Base-by-base conservation (phyloP, 1,140 invertebrate genomes). In the Pemphigus obesinymphae region DNA sequence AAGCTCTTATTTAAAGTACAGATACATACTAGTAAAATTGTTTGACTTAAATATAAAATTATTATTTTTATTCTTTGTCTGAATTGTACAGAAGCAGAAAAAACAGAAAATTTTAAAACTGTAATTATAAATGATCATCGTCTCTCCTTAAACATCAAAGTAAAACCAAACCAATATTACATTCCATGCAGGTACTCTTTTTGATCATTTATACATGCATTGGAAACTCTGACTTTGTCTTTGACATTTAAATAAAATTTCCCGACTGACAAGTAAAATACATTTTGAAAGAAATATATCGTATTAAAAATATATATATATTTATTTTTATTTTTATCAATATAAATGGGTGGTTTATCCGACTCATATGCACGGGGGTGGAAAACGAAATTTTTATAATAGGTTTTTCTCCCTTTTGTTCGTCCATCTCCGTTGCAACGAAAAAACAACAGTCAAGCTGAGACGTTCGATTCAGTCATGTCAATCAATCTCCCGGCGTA, bases 401-500 rank as follows among this genome's bases (percentile, higher is more conserved):
- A n/a, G 20, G 1, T 68, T n/a, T 68, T 15, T 20, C n/a, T 15
- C 13, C 20, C 34, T 17, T 66, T 63, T 23, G 37, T 37, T 66
- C 20, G 11, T 37, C n/a, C 4, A 20, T 68, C 34, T 23, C 13
- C 10, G 4, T n/a, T n/a, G 20, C n/a, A 37, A 11, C 7, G n/a
- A 17, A 45, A 15, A 45, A 45, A 45, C 40, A 45, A 45, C 66
- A 70, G 11, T 70, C n/a, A 20, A 17, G 13, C 23, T 26, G 23
- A 4, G 13, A 68, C 34, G n/a, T 45, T 45, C 23, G 6, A 70
- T 29, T 20, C 66, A 43, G 23, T 70, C 7, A 13, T 29, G 40
- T 45, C 66, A 29, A 45, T 70, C 66, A 70, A 70, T 70, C 66
- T 43, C 23, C 11, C n/a, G n/a, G n/a, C n/a, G n/a, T n/a, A 70